Base-by-base conservation (phyloP, 2,113 vertebrate genomes). In the Cygnus atratus region DNA sequence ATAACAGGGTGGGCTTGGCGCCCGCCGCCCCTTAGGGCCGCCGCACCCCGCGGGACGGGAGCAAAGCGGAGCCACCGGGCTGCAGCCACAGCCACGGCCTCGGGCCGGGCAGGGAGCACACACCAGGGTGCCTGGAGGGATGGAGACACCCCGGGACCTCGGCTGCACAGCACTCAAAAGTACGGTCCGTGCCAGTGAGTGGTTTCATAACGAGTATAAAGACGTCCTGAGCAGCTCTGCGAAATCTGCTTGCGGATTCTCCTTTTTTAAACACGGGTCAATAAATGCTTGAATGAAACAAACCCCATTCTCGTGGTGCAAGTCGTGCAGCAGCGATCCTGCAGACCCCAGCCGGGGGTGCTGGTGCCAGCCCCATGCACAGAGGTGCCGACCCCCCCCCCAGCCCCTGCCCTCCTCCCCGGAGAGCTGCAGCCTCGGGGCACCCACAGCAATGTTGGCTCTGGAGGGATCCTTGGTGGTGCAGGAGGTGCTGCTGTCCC, bases 1-100 rank as follows among this genome's bases (percentile, higher is more conserved):
- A 98, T 48, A 98, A 98, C 93, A 75, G 35, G 43, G 98, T 98
- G 76, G 98, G 98, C 4, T 22, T 98, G 94, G 98, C 98, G n/a
- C 97, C 96, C 0, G 95, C 96, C 0, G 57, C 94, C 48, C 96
- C 95, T 20, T 98, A 92, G 92, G 61, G 46, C 70, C 16, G 39
- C 3, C 29, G 21, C 63, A 15, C 18, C 21, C 31, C 2, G 0
- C 5, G 72, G 78, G 58, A 31, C 9, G 5, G 71, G 68, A 61
- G 39, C 28, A 39, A 54, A 35, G 29, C 0, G 0, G 18, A 65
- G 63, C 44, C 48, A 11, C 10, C 1, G 1, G 44, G 59, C 21
- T 41, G 62, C 39, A 86, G 76, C 71, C 14, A 24, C 29, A 13
- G 59, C 84, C 62, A 28, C 24, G 20, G 59, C 84, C 62, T 31